These are phyloP conservation scores for Falco naumanni DNA, from an alignment of 2,797 vertebrate species.

Conservation along the genomic window DNA sequence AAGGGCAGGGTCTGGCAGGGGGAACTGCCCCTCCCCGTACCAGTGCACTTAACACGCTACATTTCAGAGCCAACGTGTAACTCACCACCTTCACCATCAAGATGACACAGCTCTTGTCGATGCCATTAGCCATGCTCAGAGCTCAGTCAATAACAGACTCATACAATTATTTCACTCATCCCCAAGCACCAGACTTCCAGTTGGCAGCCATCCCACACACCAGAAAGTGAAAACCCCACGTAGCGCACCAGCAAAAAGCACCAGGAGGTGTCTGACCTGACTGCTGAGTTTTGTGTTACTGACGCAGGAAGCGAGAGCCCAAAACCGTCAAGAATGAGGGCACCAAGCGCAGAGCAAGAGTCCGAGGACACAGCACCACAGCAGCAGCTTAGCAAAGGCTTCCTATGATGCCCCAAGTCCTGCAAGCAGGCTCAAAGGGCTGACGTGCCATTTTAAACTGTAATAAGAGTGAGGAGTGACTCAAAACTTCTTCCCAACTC, in stretches of 20 bases:
- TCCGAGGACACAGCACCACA: neutral
- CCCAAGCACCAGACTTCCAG: neutral
- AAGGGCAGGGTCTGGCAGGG: neutral
- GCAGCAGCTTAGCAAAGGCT: neutral
- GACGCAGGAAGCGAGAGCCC: neutral
- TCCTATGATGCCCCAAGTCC: neutral
- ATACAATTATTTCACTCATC: neutral
- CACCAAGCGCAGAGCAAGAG: neutral
- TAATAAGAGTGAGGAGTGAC: neutral
- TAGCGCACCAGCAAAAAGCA: neutral
- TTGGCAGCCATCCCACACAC: neutral
- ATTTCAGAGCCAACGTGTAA: neutral
- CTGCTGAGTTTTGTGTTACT: neutral
- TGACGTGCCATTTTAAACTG: neutral
- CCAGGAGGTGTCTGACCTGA: neutral
- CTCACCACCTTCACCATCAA: neutral
- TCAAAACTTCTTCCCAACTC: neutral
- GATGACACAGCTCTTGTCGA: neutral
- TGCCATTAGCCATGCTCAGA: neutral
- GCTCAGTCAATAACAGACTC: slow-evolving; percentile 1
- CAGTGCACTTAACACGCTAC: neutral
- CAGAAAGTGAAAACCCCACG: neutral
- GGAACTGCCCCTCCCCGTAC: neutral
- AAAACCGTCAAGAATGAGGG: neutral
- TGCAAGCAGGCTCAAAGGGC: neutral